Base-by-base conservation (phyloP, 2,888 invertebrate species). In the Gandaritis pyraliata region DNA sequence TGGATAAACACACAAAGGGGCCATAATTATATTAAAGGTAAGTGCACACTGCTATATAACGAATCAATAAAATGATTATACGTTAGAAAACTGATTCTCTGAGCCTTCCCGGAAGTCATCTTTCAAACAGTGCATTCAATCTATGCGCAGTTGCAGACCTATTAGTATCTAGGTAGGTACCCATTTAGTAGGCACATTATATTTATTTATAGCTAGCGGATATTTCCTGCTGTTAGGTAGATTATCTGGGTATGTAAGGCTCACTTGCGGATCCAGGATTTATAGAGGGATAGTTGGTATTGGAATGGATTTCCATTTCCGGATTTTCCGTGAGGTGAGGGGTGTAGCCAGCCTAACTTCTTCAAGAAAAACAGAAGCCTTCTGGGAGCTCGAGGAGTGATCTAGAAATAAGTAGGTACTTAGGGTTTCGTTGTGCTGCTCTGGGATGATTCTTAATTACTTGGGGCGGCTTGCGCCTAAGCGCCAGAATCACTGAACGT, bases 91-190 rank as follows among this genome's bases (percentile, higher is more conserved):
- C 15, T 50, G 51, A 58, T 57, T 58, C 54, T 56, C 48, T 12
- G 55, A 51, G 51, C 33, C 43, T 46, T 58, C 33, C 70, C 65
- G 70, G 70, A 70, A 70, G 68, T 61, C 54, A 61, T 66, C 63
- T 69, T 46, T 66, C 66, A 62, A 58, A 55, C 59, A 59, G 61
- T 61, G 47, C 51, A 59, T 61, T 58, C 64, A 64, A 61, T 69
- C 55, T 61, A 62, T 66, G 61, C 53, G 45, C 45, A 53, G 45
- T 53, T 62, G 66, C 61, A 59, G 47, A 52, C 30, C 58, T 70
- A 62, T 64, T 66, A 64, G 46, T 56, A 50, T 33, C 46, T 53
- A 54, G 16, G 52, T 39, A 62, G 33, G 12, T 50, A 36, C 11
- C 6, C 30, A 33, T 8, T 33, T 33, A 29, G 52, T 39, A 62